Evolutionary conservation across 2,797 vertebrate species (phyloP), one percentile per base, ranked within the genome.

Genomic region (Amazona finschi): DNA sequence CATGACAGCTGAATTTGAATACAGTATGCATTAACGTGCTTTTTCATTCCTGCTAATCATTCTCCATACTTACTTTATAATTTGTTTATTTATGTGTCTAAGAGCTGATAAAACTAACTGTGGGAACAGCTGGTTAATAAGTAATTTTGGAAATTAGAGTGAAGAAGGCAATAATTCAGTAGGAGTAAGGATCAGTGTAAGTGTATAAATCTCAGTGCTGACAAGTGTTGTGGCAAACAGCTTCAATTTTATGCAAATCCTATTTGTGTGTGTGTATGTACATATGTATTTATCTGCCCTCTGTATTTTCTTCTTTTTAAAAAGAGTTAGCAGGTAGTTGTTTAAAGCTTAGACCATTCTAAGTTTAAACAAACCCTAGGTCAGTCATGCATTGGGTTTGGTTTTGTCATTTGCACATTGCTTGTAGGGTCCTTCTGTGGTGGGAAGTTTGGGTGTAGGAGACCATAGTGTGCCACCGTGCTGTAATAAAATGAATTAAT

Each of bases 1-100:
- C 97, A 85, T 97, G 95, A 93, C 92, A 95, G 97, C 95, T 93
- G 92, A 96, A 97, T 97, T 95, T 95, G 95, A 97, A 97, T 97
- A 93, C 81, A 58, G 90, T 82, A 7, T 95, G 96, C 96, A 95
- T 97, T 97, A 96, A 80, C 60, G 61, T 41, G 41, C 88, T 95
- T 97, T 94, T 91, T 90, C 83, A 61, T 95, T 93, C 95, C 65
- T 73, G 93, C 85, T 89, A 85, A 96, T 97, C 86, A 27, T 96
- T 97, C 90, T 85, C 86, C 66, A 24, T 95, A 88, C 93, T 96
- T 97, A 93, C 79, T 95, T 97, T 94, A 77, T 95, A 77, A 95
- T 97, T 96, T 95, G 92, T 97, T 94, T 97, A 75, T 97, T 97
- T 97, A 94, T 89, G 73, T 87, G 72, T 95, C 69, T 91, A 96